A percentile compares a stretch with the other conserved stretches of the same genome.
These are phyloP conservation scores for Labeo calbasu DNA, from an alignment of 2,797 vertebrate species.

Conservation along the genomic window DNA sequence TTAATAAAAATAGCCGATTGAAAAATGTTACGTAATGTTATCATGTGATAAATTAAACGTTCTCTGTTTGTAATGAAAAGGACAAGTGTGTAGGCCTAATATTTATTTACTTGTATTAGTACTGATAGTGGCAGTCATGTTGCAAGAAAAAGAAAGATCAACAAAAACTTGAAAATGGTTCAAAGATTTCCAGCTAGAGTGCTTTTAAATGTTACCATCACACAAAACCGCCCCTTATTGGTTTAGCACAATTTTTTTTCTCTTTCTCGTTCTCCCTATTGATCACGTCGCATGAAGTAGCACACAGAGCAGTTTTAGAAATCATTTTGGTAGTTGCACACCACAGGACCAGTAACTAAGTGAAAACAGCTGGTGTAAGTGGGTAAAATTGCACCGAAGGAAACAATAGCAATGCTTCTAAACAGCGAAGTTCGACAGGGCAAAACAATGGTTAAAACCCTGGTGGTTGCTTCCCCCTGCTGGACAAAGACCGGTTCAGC, in stretches of 20 bases:
- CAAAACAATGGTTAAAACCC: background rate
- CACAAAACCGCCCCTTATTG: background rate
- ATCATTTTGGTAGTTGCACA: background rate
- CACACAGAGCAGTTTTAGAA: background rate
- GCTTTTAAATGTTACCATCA: background rate
- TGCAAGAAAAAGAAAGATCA: background rate
- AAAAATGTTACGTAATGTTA: background rate
- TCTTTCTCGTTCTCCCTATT: background rate
- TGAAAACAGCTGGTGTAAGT: background rate
- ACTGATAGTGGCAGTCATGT: background rate
- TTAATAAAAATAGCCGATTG: background rate
- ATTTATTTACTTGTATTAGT: background rate
- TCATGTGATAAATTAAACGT: background rate
- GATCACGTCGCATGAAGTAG: background rate
- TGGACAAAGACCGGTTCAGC: background rate
- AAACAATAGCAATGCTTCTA: background rate
- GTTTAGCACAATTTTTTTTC: background rate
- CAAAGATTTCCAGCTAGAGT: background rate
- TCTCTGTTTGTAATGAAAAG: background rate
- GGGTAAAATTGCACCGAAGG: background rate
- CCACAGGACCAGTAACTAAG: background rate
- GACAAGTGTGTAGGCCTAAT: background rate
- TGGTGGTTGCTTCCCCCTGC: slow-evolving; percentile 6
- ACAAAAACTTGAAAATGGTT: background rate
- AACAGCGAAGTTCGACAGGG: background rate